Conservation (phyloP, 1,140 invertebrate species). For the Drosophila gunungcola region DNA sequence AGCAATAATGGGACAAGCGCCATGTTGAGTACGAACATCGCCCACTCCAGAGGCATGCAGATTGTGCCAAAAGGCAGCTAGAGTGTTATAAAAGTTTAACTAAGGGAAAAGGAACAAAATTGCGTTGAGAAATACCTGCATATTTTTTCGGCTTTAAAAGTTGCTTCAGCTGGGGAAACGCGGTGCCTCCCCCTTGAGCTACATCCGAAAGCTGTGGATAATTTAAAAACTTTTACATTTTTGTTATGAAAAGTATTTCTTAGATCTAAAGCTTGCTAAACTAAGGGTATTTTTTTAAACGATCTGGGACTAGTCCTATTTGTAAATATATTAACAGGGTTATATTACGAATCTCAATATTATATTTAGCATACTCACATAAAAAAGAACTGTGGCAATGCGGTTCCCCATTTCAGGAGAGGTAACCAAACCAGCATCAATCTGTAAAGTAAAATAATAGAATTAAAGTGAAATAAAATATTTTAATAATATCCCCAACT, state of each 20-base stretch:
- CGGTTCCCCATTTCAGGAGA: constrained; percentile 67
- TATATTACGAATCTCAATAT: too few species aligned
- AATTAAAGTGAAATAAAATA: neutral
- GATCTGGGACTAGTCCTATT: too few species aligned
- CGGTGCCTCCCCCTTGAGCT: constrained; percentile 96
- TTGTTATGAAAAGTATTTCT: too few species aligned
- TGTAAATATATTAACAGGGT: too few species aligned
- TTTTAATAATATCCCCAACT: neutral
- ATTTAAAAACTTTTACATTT: neutral
- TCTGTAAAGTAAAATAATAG: constrained; percentile 4
- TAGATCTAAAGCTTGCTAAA: too few species aligned
- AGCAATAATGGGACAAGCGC: constrained; percentile 98
- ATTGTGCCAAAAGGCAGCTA: constrained; percentile 98
- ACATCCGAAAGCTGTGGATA: constrained; percentile 94
- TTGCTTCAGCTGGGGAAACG: constrained; percentile 94
- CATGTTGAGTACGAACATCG: constrained; percentile 95
- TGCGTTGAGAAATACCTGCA: constrained; percentile 34
- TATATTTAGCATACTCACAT: constrained; percentile 54
- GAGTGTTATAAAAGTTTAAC: constrained; percentile 36
- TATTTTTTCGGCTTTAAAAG: constrained; percentile 93
- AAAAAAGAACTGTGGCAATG: constrained; percentile 79
- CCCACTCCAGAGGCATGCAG: constrained; percentile 95
- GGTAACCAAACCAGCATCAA: constrained; percentile 14
- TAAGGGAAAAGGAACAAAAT: neutral
- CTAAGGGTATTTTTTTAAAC: too few species aligned